These are phyloP conservation scores for Buteo buteo DNA, from an alignment of 2,113 vertebrate genomes.

Conservation along the genomic window DNA sequence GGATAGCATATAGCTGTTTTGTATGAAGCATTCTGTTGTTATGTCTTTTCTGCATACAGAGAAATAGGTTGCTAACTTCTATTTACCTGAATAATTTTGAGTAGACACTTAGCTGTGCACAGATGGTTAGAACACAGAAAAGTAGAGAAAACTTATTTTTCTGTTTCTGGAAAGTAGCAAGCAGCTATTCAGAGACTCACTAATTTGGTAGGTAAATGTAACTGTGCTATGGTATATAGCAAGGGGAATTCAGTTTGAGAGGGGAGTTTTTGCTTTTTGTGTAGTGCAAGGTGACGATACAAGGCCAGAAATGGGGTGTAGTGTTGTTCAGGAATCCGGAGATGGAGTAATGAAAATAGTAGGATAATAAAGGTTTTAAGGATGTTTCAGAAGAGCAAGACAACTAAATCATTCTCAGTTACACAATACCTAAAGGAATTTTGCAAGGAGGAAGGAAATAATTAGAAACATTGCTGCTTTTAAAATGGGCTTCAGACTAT, in stretches of 20 bases:
- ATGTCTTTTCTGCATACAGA: neutral
- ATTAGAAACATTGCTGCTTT: neutral
- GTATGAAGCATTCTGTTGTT: neutral
- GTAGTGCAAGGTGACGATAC: rapidly evolving
- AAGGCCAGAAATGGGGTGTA: neutral
- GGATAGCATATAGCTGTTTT: neutral
- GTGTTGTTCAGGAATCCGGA: neutral
- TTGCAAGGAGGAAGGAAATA: neutral
- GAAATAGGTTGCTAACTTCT: neutral
- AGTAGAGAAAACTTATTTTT: neutral
- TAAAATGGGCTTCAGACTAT: neutral
- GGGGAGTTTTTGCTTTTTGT: neutral
- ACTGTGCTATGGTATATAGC: neutral
- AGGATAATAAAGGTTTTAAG: neutral
- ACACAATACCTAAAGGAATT: neutral
- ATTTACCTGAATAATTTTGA: neutral
- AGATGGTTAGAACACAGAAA: neutral
- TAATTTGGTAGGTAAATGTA: neutral
- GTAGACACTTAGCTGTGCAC: neutral
- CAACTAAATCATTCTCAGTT: neutral
- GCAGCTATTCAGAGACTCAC: neutral
- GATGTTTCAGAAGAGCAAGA: neutral
- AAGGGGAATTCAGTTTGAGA: neutral
- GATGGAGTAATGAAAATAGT: neutral
- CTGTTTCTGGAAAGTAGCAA: neutral